A percentile compares a stretch with the other conserved stretches of the same genome.
These are phyloP conservation scores for Formicarius rufipectus DNA, from an alignment of 2,113 vertebrate species.

Conservation along the genomic window DNA sequence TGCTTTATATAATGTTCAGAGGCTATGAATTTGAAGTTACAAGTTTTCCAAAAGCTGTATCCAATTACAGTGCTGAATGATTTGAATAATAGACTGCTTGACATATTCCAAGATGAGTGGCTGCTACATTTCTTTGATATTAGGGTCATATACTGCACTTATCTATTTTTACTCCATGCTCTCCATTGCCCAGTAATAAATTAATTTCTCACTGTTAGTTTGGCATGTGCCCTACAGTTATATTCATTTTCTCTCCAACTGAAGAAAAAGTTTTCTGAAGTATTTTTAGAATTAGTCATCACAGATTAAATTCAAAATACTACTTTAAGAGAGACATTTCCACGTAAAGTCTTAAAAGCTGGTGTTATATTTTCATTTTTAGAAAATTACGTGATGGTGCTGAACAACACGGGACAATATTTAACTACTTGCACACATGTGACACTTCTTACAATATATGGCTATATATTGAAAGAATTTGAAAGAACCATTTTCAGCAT, in stretches of 20 bases:
- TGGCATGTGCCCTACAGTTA: slow-evolving; percentile 59
- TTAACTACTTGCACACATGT: neutral
- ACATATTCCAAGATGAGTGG: slow-evolving; percentile 69
- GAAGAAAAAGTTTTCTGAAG: slow-evolving; percentile 54
- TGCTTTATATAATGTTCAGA: slow-evolving; percentile 40
- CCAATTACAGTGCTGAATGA: slow-evolving; percentile 81
- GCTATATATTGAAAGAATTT: neutral
- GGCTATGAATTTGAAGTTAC: slow-evolving; percentile 49
- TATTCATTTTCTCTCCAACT: slow-evolving; percentile 58
- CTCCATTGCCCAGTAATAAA: slow-evolving; percentile 82
- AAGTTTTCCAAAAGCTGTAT: slow-evolving; percentile 84
- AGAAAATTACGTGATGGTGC: neutral
- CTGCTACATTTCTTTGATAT: slow-evolving; percentile 71
- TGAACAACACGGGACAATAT: neutral
- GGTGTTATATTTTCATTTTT: neutral
- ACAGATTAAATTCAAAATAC: slow-evolving; percentile 10
- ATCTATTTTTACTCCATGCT: slow-evolving; percentile 83
- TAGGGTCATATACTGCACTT: slow-evolving; percentile 82
- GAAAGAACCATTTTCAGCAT: neutral
- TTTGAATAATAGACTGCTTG: slow-evolving; percentile 82
- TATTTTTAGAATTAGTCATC: slow-evolving; percentile 21
- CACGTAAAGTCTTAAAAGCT: neutral
- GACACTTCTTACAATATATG: neutral
- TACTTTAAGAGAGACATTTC: neutral
- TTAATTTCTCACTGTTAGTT: slow-evolving; percentile 78